Base-by-base conservation (phyloP, 2,113 vertebrate genomes). In the Coracopsis vasa region DNA sequence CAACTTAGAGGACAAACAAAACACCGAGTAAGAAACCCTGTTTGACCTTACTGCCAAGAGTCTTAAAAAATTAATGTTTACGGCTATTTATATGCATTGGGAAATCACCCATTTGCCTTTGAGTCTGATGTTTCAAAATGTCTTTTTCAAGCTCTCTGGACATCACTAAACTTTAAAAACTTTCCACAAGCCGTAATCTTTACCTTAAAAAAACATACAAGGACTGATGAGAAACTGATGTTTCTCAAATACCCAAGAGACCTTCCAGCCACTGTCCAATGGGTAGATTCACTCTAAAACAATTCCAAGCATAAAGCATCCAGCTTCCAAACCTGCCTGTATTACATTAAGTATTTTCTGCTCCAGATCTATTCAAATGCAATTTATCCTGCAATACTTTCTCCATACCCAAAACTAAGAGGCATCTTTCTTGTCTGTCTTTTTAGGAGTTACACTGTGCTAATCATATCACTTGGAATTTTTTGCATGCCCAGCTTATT, bases 271-370 rank as follows among this genome's bases (percentile, higher is more conserved):
- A 42, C 73, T 47, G 28, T 79, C 28, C 64, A 94, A 42, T 53
- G 37, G 14, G 31, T 58, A 90, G 74, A 67, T 65, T 81, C 42
- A 74, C 54, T 94, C 92, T 81, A 92, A 91, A n/a, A 69, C 65
- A 93, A 75, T 95, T 95, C 92, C 92, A 96, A 94, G 78, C 67
- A 81, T 11, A 51, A 62, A 80, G 31, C n/a, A 80, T 35, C 69
- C 25, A 53, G 58, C 41, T 93, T 94, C 53, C 77, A 91, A 67
- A 71, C 47, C 28, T 47, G 86, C 14, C 65, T 73, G 64, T 81
- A 92, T 88, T 88, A 86, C 51, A 41, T 10, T 16, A 84, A 86
- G 27, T 17, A 41, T 94, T 94, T 88, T 94, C 65, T 41, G 65
- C 29, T 89, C 37, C 86, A 96, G 86, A 80, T 54, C 39, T 18